Base-by-base conservation (phyloP, 2,888 invertebrate genomes). In the Notodonta ziczac region DNA sequence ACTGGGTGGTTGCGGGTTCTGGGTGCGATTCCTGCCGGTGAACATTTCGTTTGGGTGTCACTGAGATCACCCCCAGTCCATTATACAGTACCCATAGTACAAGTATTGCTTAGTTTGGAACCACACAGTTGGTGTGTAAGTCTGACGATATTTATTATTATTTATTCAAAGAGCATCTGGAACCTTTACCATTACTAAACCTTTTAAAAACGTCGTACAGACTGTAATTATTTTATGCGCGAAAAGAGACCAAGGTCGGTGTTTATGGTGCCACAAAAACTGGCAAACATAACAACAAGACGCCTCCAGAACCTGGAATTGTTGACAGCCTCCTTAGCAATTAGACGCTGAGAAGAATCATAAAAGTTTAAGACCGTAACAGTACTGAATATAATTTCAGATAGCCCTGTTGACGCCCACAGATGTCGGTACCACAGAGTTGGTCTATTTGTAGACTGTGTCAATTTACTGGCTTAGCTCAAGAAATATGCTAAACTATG, bases 331-430 rank as follows among this genome's bases (percentile, higher is more conserved):
- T 50, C 16, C 16, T 50, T 8, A 50, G 13, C 32, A 52, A 32
- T 52, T 24, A 63, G 54, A 13, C 16, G n/a, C 51, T 35, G 61
- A 39, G 57, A 12, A 32, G 44, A 58, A 57, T 65, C 64, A 61
- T 69, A 66, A 69, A 69, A 62, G 54, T 61, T 66, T 52, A 52
- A 52, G 52, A 32, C 52, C 32, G 51, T 60, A 61, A 57, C 59
- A 60, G 39, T 12, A 24, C 42, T 54, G 54, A 50, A 52, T 55
- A 51, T 62, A 57, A 60, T 66, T 66, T 58, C 10, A 61, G 56
- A 57, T 66, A 64, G 63, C 62, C 58, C 39, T 48, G 52, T 52
- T 52, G 35, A 32, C 52, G 24, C 13, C 32, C 13, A 52, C 24
- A 12, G 32, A 52, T 32, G 52, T 35, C 13, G 52, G 12, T 12